A percentile compares a stretch with the other conserved stretches of the same genome.
Conservation (phyloP, 1,140 invertebrate genomes). For the Conus ventricosus region DNA sequence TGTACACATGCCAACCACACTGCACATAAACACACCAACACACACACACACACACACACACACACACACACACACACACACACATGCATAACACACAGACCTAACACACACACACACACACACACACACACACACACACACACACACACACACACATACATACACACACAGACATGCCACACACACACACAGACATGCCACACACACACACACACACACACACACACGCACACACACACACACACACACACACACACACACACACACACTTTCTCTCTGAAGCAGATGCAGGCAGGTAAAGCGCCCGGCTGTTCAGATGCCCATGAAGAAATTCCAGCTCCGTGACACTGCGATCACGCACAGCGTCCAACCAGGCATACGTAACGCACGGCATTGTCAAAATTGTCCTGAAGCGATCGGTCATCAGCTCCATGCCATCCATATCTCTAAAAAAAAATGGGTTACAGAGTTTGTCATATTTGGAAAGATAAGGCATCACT, state of each 20-base stretch:
- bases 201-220: too few species aligned
- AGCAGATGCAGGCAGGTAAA: conserved; percentile 64
- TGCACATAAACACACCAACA: not conserved
- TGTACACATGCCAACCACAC: not conserved
- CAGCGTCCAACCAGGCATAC: conserved; percentile 64
- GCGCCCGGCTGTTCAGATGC: conserved; percentile 63
- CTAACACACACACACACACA: not conserved
- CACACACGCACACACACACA: too few species aligned
- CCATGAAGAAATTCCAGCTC: conserved; percentile 70
- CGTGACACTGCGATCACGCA: conserved; percentile 67
- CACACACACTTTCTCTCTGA: conserved; percentile 71
- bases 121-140: conserved; percentile 2
- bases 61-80: conserved; percentile 3
- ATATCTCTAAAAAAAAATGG: conserved; percentile 59
- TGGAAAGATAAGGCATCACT: too few species aligned
- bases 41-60: not conserved
- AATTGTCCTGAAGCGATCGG: conserved; percentile 62
- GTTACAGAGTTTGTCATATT: too few species aligned
- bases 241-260: too few species aligned
- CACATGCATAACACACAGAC: not conserved
- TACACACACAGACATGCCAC: too few species aligned
- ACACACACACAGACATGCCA: too few species aligned
- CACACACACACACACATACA: too few species aligned
- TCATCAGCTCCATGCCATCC: conserved; percentile 69
- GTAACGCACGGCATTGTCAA: conserved; percentile 66